phyloP scores from a whole-genome alignment of 2,888 invertebrate genomes.

The Bursaphelenchus okinawaensis region DNA sequence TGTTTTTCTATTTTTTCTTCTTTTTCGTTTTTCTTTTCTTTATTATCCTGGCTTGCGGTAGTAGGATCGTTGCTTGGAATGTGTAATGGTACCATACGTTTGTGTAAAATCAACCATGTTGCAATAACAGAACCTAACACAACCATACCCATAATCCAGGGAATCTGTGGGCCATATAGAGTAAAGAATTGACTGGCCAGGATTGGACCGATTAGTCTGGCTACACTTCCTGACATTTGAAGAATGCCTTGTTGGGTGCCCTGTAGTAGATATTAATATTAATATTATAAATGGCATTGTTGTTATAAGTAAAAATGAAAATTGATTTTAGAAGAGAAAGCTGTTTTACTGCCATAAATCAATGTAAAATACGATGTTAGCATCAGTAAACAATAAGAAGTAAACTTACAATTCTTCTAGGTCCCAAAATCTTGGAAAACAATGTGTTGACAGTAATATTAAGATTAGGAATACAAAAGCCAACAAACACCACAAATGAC shows the following conservation, averaged over 20 bases:
- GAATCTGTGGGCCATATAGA: conserved; percentile 19
- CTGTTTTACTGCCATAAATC: too few relatives aligned
- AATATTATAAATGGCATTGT: too few relatives aligned
- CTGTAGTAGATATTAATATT: too few relatives aligned
- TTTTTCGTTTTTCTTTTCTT: too few relatives aligned
- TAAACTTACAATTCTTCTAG: conserved; percentile 41
- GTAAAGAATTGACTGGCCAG: conserved; percentile 19
- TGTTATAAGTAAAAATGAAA: too few relatives aligned
- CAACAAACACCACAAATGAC: conserved; percentile 2
- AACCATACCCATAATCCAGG: conserved; percentile 29
- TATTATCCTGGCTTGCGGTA: too few relatives aligned
- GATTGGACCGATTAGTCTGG: conserved; percentile 20
- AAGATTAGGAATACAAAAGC: conserved; percentile 5
- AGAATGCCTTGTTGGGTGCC: conserved; percentile 29
- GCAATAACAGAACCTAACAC: conserved; percentile 12
- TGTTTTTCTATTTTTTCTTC: too few relatives aligned
- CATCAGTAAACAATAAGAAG: too few relatives aligned
- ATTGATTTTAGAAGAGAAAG: not conserved
- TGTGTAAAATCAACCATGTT: conserved; percentile 28
- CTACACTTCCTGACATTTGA: conserved; percentile 24
- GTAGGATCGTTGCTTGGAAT: too few relatives aligned
- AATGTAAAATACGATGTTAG: not conserved
- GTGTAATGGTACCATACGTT: conserved; percentile 26
- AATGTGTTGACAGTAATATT: conserved; percentile 14
- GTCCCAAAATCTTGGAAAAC: conserved; percentile 40